These are phyloP conservation scores for Sylvia borin DNA, from an alignment of 2,797 vertebrate genomes.

Conservation along the genomic window DNA sequence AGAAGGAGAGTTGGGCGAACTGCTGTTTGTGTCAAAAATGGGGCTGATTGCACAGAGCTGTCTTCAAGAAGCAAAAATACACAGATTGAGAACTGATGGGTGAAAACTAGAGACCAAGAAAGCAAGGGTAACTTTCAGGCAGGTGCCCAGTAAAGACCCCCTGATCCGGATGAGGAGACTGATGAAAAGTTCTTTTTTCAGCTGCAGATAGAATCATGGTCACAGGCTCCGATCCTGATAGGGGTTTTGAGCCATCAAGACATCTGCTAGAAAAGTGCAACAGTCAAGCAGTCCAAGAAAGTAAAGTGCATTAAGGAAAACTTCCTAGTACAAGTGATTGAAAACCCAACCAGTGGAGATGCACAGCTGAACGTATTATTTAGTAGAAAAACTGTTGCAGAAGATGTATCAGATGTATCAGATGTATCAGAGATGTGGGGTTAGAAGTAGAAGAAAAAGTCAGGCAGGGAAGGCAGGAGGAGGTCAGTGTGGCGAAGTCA, in stretches of 20 bases:
- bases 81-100: not conserved
- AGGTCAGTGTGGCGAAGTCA: not conserved
- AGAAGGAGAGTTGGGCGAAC: not conserved
- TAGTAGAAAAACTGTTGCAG: not conserved
- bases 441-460: not conserved
- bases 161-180: not conserved
- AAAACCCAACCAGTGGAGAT: not conserved
- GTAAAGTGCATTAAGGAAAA: not conserved
- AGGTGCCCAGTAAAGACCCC: not conserved
- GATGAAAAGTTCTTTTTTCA: not conserved
- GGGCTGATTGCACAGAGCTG: not conserved
- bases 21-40: not conserved
- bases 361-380: not conserved
- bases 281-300: not conserved
- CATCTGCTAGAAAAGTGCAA: not conserved
- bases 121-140: not conserved
- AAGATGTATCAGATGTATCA: too few relatives aligned
- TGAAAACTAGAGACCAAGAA: not conserved
- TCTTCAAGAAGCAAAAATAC: not conserved
- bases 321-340: not conserved
- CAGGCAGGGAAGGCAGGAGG: not conserved
- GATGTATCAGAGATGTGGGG: accelerated
- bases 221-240: not conserved
- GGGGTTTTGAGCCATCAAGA: not conserved
- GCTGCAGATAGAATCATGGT: not conserved